phyloP scores from a whole-genome alignment of 1,140 invertebrate genomes.

The Hycleus cichorii region DNA sequence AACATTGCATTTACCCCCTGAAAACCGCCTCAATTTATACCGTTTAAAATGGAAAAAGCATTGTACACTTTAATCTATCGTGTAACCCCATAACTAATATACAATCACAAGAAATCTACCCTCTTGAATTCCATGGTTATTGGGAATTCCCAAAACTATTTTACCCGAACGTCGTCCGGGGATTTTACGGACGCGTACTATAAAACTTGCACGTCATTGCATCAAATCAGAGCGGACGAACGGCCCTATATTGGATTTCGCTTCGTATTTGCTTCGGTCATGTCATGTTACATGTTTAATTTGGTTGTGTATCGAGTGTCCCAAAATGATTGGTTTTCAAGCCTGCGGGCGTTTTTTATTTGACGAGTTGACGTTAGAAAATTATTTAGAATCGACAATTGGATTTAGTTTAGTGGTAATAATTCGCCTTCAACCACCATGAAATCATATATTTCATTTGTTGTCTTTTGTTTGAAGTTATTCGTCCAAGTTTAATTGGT shows the following conservation, averaged over 20 bases:
- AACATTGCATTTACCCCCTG: no score
- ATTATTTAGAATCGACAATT: no score
- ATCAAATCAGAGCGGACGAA: conserved; percentile 15
- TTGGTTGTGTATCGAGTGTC: conserved; percentile 1
- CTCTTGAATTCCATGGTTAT: background rate
- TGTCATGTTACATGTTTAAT: conserved; percentile 14
- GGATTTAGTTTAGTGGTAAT: background rate
- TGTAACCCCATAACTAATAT: background rate
- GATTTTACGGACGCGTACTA: conserved; percentile 1
- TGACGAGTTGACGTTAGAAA: no score
- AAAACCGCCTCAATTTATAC: no score
- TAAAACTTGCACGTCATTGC: conserved; percentile 13
- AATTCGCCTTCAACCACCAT: conserved; percentile 4
- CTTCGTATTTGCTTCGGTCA: conserved; percentile 1
- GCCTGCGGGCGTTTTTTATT: background rate
- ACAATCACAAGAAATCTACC: background rate
- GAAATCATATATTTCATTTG: conserved; percentile 14
- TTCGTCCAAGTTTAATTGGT: conserved; percentile 20
- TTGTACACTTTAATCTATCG: background rate
- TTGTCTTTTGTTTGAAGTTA: conserved; percentile 8
- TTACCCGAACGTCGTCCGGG: background rate
- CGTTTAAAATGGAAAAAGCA: no score
- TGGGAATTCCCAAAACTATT: conserved; percentile 7
- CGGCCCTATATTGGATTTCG: conserved; percentile 20
- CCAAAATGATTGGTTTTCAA: conserved; percentile 1